Percentiles rank a stretch among this genome's conserved stretches.
phyloP scores from a whole-genome alignment of 1,140 invertebrate species.

The Pachypeltis micranthus region DNA sequence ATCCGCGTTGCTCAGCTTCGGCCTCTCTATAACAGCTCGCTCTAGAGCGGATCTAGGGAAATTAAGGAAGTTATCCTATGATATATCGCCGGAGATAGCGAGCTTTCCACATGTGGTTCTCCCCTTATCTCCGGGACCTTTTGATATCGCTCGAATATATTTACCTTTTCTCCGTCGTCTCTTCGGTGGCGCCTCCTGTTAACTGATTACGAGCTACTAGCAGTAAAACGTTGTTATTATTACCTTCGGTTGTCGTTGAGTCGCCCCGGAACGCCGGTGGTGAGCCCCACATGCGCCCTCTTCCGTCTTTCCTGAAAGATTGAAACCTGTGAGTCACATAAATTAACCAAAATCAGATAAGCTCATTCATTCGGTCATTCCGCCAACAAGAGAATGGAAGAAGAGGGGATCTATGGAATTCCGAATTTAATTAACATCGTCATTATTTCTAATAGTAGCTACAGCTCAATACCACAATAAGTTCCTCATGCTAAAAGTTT shows the following conservation, averaged over 20 bases:
- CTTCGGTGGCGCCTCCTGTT: background rate
- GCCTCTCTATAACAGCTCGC: background rate
- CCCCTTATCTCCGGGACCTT: background rate
- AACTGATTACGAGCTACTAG: background rate
- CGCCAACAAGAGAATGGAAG: too few relatives aligned
- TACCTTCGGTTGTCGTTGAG: background rate
- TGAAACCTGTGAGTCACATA: too few relatives aligned
- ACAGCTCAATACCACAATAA: too few relatives aligned
- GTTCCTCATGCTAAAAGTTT: too few relatives aligned
- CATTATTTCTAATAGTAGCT: too few relatives aligned
- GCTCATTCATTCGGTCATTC: too few relatives aligned
- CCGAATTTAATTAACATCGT: too few relatives aligned
- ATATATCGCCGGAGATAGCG: slow-evolving; percentile 1
- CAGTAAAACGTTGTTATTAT: background rate
- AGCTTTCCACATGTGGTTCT: background rate
- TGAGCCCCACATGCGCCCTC: background rate
- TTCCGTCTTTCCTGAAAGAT: background rate
- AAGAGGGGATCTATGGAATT: too few relatives aligned
- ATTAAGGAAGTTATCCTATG: slow-evolving; percentile 7
- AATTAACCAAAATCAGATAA: too few relatives aligned
- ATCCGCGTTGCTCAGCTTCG: background rate
- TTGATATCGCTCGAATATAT: slow-evolving; percentile 1
- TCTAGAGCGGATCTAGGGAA: background rate
- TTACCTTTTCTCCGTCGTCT: slow-evolving; percentile 1
- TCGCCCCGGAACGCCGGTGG: background rate